Evolutionary conservation across 2,797 vertebrate genomes (phyloP).

Genomic region (Bradypus variegatus): DNA sequence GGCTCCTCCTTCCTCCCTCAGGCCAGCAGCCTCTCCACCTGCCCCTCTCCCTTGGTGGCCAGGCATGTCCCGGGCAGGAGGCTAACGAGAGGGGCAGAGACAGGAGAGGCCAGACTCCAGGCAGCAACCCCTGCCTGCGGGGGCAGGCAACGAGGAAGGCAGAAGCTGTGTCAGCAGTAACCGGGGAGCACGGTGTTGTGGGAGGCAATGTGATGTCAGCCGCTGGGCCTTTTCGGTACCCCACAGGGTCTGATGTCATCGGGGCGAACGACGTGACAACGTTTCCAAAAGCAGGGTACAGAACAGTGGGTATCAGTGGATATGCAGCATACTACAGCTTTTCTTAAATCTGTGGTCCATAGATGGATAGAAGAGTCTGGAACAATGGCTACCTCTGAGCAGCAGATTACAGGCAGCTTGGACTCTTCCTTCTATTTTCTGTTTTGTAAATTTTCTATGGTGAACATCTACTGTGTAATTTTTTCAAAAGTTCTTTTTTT

Average conservation of each 20-base stretch:
- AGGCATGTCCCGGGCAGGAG: background rate
- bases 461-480: background rate
- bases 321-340: rapidly evolving
- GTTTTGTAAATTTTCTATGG: background rate
- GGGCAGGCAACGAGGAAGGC: background rate
- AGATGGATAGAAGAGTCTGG: background rate
- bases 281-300: background rate
- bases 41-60: background rate
- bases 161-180: background rate
- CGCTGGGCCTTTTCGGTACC: rapidly evolving
- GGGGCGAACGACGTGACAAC: background rate
- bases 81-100: slow-evolving; percentile 40
- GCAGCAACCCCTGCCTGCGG: slow-evolving; percentile 24
- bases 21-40: background rate
- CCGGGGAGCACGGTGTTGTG: rapidly evolving
- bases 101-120: slow-evolving; percentile 46
- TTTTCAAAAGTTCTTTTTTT: rapidly evolving
- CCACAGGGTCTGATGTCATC: rapidly evolving
- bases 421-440: background rate
- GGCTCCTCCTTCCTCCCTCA: background rate
- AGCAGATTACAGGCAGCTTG: background rate
- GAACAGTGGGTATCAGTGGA: rapidly evolving
- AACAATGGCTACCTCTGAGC: background rate
- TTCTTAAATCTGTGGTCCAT: background rate
- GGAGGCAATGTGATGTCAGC: no score